Conservation (phyloP, 2,113 vertebrate genomes). For the Neodontobutis hainanensis region DNA sequence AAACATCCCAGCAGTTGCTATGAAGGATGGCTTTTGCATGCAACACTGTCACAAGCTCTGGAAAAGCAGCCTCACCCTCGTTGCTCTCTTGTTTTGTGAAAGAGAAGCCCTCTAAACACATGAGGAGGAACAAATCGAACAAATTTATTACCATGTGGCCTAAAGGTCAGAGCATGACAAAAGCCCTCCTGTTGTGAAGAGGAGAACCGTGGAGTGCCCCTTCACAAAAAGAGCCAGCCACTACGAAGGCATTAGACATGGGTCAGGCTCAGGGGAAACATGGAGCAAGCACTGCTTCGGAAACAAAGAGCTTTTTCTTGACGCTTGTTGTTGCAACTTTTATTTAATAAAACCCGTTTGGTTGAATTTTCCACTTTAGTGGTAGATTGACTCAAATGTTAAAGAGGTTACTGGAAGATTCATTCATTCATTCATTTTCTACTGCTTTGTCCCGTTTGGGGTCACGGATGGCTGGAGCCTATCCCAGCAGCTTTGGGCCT, state of each 20-base stretch:
- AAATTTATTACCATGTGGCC: constrained; percentile 72
- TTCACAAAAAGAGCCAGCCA: constrained; percentile 41
- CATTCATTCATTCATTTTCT: too few relatives aligned
- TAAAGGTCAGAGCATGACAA: constrained; percentile 70
- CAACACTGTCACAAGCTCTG: constrained; percentile 26
- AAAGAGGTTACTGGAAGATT: not conserved
- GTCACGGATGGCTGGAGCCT: too few relatives aligned
- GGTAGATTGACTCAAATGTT: not conserved
- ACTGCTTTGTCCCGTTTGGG: too few relatives aligned
- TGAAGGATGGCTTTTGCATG: constrained; percentile 41
- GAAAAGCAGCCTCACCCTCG: constrained; percentile 12
- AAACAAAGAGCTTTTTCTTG: constrained; percentile 49
- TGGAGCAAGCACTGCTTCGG: constrained; percentile 23
- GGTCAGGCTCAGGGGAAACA: constrained; percentile 57
- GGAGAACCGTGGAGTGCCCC: constrained; percentile 55
- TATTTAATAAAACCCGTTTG: constrained; percentile 34
- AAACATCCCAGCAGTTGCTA: constrained; percentile 37
- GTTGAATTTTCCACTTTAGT: constrained; percentile 30
- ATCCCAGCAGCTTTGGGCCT: too few relatives aligned
- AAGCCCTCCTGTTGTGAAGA: constrained; percentile 70
- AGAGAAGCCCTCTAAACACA: constrained; percentile 56
- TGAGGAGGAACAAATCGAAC: constrained; percentile 75
- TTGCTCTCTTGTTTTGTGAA: constrained; percentile 42
- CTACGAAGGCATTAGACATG: constrained; percentile 67
- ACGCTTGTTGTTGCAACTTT: constrained; percentile 28